Base-by-base conservation (phyloP, 2,113 vertebrate genomes). In the Silurus meridionalis region DNA sequence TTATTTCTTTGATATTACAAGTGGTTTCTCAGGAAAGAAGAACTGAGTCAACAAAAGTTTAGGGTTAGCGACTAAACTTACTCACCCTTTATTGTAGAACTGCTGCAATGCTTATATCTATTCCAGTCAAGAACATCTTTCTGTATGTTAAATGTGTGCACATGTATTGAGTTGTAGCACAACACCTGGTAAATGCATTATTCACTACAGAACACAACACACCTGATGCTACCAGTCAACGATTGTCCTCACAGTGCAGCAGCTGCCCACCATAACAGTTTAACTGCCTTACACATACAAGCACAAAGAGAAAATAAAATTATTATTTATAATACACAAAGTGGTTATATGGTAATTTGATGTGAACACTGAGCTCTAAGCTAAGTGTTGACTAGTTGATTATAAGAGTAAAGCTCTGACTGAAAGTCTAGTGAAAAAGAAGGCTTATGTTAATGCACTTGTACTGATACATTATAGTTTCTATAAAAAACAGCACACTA, bases 31-130 rank as follows among this genome's bases (percentile, higher is more conserved):
- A 3, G n/a, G 9, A 55, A 82, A 66, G 81, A 46, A 78, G 28
- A 85, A 63, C 13, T 67, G 23, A 78, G 1, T 53, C 17, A 53
- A 23, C 7, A 1, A 57, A 57, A 64, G 23, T 74, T 69, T 63
- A 80, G n/a, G 60, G 63, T 57, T 19, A 67, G 19, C 52, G n/a
- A 46, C 52, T 67, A 25, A 69, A 10, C 11, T 79, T 55, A 50
- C 55, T n/a, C 67, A 74, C 17, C 50, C 7, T 19, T 57, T 53
- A 17, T 79, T 17, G 53, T 21, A 11, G 28, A 77, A 6, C 77
- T 81, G 55, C 89, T 89, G 75, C 23, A 23, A 69, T 63, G 48
- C 52, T 55, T 23, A 79, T 21, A 84, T 23, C 28, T 60, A 1
- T 52, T 17, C 13, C 8, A 37, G 21, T 52, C 50, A 46, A 5